Evolutionary conservation across 2,797 vertebrate species (phyloP).

Genomic region (Limosa lapponica): DNA sequence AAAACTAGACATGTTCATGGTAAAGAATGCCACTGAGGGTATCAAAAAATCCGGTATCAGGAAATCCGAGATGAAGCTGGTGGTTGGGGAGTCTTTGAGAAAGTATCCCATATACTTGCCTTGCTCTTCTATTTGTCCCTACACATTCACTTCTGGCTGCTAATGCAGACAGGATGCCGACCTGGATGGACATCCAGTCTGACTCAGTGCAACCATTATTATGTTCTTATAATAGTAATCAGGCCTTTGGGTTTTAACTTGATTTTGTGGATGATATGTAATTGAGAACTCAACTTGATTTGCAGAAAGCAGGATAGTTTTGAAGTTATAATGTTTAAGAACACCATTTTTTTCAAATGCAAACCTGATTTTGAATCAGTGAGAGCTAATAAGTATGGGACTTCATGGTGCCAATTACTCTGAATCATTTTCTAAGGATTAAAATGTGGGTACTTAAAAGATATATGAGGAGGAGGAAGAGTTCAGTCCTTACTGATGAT

Average conservation of each 20-base stretch:
- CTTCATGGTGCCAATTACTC: not conserved
- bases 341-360: not conserved
- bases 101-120: not conserved
- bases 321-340: not conserved
- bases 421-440: not conserved
- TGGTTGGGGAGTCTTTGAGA: not conserved
- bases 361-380: constrained; percentile 6
- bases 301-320: not conserved
- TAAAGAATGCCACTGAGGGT: not conserved
- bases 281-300: not conserved
- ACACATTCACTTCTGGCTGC: not conserved
- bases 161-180: not conserved
- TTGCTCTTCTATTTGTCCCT: not conserved
- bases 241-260: not conserved
- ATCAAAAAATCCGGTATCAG: not conserved
- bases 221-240: not conserved
- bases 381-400: not conserved
- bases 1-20: not conserved
- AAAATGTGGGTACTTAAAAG: not conserved
- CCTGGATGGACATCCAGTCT: not conserved
- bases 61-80: not conserved
- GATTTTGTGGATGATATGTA: not conserved
- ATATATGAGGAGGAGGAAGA: not conserved
- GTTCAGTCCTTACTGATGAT: not conserved
- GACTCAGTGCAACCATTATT: not conserved